Conservation (phyloP, 1,140 invertebrate genomes). For the Drosophila jambulina region DNA sequence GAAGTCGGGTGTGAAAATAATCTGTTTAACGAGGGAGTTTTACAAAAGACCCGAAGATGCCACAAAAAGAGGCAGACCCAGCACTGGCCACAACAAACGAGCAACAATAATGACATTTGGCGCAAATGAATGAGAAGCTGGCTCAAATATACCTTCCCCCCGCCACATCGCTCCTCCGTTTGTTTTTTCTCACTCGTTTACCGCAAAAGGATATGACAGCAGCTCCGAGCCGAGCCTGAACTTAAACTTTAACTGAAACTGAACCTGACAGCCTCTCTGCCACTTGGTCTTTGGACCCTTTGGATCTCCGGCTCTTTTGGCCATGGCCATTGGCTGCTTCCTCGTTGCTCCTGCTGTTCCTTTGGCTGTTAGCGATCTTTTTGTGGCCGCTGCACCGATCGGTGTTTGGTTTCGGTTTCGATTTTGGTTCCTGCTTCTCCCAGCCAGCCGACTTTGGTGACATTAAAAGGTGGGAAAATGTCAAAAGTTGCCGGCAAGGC, state of each 20-base stretch:
- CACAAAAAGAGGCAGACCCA: constrained; percentile 31
- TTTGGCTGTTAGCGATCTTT: constrained; percentile 38
- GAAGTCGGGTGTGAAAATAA: constrained; percentile 78
- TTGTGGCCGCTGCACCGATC: constrained; percentile 11
- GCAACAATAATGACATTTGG: constrained; percentile 83
- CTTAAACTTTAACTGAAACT: constrained; percentile 28
- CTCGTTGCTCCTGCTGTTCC: constrained; percentile 32
- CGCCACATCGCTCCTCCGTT: background rate
- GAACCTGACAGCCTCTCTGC: constrained; percentile 45
- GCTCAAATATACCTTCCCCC: constrained; percentile 59
- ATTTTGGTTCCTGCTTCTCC: constrained; percentile 27
- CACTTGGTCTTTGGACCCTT: constrained; percentile 41
- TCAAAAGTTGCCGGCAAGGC: constrained; percentile 46
- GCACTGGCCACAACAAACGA: constrained; percentile 67
- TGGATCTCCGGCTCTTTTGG: constrained; percentile 21
- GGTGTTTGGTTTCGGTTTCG: constrained; percentile 16
- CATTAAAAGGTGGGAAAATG: constrained; percentile 82
- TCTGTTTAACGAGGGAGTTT: constrained; percentile 83
- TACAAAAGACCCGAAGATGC: constrained; percentile 74
- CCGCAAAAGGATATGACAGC: constrained; percentile 83
- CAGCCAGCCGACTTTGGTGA: constrained; percentile 41
- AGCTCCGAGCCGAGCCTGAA: constrained; percentile 38
- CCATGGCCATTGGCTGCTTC: constrained; percentile 41
- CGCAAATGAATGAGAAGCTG: constrained; percentile 79
- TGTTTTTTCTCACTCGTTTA: constrained; percentile 30